These are phyloP conservation scores for Plecturocebus donacophilus DNA, from an alignment of 2,113 vertebrate species.

Conservation along the genomic window DNA sequence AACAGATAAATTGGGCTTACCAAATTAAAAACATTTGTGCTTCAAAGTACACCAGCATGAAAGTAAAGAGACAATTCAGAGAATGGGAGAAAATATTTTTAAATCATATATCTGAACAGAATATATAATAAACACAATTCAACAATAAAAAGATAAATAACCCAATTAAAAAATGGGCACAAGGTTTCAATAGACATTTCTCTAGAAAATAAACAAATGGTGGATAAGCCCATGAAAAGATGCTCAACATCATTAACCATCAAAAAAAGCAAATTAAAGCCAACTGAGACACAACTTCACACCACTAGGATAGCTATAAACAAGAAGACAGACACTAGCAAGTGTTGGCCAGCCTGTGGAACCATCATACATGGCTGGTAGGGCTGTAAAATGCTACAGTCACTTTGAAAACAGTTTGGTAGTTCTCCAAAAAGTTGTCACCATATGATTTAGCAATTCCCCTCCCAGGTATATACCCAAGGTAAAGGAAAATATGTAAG, in stretches of 20 bases:
- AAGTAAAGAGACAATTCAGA: not conserved
- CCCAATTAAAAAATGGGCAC: not conserved
- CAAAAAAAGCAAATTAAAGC: conserved; percentile 40
- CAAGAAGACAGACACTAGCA: not conserved
- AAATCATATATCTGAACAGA: conserved; percentile 11
- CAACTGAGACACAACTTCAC: not conserved
- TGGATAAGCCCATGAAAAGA: not conserved
- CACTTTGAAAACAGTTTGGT: conserved; percentile 3
- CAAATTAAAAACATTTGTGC: not conserved
- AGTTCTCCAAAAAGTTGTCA: conserved; percentile 35
- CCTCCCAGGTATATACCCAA: not conserved
- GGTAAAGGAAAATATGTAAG: conserved; percentile 31
- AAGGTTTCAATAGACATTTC: conserved; percentile 2
- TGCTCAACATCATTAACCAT: not conserved
- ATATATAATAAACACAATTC: conserved; percentile 11
- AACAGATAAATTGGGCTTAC: not conserved
- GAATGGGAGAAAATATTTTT: conserved; percentile 10
- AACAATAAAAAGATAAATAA: not conserved
- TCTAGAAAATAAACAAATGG: not conserved
- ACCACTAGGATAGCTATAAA: not conserved
- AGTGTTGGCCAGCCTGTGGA: not conserved
- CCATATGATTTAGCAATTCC: not conserved
- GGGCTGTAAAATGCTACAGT: not conserved
- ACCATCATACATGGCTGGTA: not conserved
- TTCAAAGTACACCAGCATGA: not conserved